Evolutionary conservation across 2,888 invertebrate species (phyloP), one percentile per base, ranked within the genome.

Genomic region (Trissolcus brochymenae): DNA sequence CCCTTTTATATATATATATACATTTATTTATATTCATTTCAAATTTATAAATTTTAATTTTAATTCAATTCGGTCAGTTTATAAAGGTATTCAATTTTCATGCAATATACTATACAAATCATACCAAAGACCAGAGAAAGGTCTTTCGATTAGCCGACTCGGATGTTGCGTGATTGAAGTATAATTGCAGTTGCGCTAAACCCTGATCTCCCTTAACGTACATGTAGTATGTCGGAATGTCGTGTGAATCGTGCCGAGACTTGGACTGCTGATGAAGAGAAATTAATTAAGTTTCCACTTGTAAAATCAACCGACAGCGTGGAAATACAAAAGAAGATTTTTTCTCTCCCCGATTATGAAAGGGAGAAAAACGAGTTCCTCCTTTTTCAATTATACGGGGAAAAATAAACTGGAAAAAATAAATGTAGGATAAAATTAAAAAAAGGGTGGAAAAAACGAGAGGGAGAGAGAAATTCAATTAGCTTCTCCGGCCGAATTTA

Each of bases 151-250:
- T 60, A 50, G 50, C 35, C 60, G 50, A 17, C 60, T 7, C 35
- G 60, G 60, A 60, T 60, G 35, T 14, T 60, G 60, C 50, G 51
- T 51, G 61, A 61, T 51, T 61, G 61, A 61, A 61, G 61, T 51
- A 50, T 64, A 19, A 50, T 64, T 54, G 29, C 60, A 49, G 60
- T 29, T 50, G 17, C 49, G 16, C 49, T 29, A 60, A 60, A 50
- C 35, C 17, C 50, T 17, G 29, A 60, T 60, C 60, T 50, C 50
- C 35, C 19, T 21, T 59, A 59, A 59, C 41, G 59, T 59, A 25
- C 59, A 59, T 46, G 59, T 46, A 59, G 60, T 49, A 29, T 35
- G 57, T 59, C 17, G 57, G 46, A 59, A 59, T 59, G 43, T 46
- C 25, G 46, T 43, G 19, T 14, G 13, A 59, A 25, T 46, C 19